phyloP scores from a whole-genome alignment of 2,797 vertebrate species.

The Semaprochilodus insignis region DNA sequence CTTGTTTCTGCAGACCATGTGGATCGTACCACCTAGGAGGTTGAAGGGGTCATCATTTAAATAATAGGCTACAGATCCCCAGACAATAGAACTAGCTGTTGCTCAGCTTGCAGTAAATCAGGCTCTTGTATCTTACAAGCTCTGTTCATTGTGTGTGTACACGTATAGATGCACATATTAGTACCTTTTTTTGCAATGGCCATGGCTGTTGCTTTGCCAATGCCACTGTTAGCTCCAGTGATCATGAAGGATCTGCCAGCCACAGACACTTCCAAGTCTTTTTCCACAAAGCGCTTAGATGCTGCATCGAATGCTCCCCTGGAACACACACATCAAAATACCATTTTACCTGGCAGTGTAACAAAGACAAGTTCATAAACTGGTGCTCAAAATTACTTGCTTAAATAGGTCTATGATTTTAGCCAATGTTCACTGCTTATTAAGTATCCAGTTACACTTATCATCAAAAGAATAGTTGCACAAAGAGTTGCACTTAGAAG shows the following conservation, averaged over 20 bases:
- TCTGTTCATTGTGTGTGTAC: too few species aligned
- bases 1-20: conserved; percentile 85
- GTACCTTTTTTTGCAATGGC: conserved; percentile 81
- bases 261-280: conserved; percentile 80
- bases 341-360: neutral
- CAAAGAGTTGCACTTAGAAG: too few species aligned
- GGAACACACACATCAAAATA: conserved; percentile 42
- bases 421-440: too few species aligned
- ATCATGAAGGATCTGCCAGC: conserved; percentile 81
- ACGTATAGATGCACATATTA: neutral
- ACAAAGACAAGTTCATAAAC: neutral
- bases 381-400: too few species aligned
- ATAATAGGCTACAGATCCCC: neutral
- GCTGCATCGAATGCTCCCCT: conserved; percentile 76
- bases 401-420: too few species aligned
- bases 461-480: too few species aligned
- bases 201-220: conserved; percentile 80
- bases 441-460: too few species aligned
- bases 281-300: conserved; percentile 80
- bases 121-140: neutral
- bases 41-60: conserved; percentile 6
- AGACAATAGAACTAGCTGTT: neutral
- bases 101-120: neutral
- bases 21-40: conserved; percentile 77
- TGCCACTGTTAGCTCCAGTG: conserved; percentile 83